These are phyloP conservation scores for Ooceraea biroi DNA, from an alignment of 1,140 invertebrate genomes.

Conservation along the genomic window DNA sequence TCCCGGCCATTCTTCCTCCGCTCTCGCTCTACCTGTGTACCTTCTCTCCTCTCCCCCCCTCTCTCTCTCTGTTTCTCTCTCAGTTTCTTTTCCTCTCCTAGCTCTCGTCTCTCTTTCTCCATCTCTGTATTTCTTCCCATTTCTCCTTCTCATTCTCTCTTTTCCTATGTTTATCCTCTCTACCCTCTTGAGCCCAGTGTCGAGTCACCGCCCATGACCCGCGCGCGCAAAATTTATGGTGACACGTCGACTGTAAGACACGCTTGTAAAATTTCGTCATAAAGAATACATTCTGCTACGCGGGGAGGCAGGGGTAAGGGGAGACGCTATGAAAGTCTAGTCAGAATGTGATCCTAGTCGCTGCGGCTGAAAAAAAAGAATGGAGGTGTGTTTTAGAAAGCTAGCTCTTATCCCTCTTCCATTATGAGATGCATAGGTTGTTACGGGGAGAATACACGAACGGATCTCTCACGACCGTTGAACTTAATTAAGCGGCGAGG, in stretches of 20 bases:
- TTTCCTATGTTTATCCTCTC: slow-evolving; percentile 58
- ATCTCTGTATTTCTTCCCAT: neutral
- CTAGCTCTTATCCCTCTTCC: neutral
- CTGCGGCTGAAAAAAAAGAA: neutral
- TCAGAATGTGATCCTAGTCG: slow-evolving; percentile 1
- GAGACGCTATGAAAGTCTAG: slow-evolving; percentile 11
- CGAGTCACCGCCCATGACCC: slow-evolving; percentile 48
- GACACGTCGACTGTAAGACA: slow-evolving; percentile 30
- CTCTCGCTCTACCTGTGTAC: slow-evolving; percentile 9
- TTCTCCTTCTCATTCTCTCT: slow-evolving; percentile 51
- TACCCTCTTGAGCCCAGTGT: slow-evolving; percentile 58
- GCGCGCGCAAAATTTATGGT: slow-evolving; percentile 49
- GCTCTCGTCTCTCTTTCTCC: slow-evolving; percentile 23
- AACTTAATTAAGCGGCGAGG: no score
- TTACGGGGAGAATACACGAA: neutral
- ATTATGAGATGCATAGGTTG: slow-evolving; percentile 1
- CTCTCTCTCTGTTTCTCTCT: neutral
- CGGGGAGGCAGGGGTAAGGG: no score
- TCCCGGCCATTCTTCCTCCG: slow-evolving; percentile 41
- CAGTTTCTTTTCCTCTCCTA: neutral
- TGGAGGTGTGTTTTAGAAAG: neutral
- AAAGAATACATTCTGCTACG: slow-evolving; percentile 31
- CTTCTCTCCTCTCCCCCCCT: neutral
- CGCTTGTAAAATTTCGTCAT: slow-evolving; percentile 49
- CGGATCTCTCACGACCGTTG: neutral